Percentiles rank a stretch among this genome's conserved stretches.
These are phyloP conservation scores for Meriones psammophilus DNA, from an alignment of 2,797 vertebrate genomes.

Conservation along the genomic window DNA sequence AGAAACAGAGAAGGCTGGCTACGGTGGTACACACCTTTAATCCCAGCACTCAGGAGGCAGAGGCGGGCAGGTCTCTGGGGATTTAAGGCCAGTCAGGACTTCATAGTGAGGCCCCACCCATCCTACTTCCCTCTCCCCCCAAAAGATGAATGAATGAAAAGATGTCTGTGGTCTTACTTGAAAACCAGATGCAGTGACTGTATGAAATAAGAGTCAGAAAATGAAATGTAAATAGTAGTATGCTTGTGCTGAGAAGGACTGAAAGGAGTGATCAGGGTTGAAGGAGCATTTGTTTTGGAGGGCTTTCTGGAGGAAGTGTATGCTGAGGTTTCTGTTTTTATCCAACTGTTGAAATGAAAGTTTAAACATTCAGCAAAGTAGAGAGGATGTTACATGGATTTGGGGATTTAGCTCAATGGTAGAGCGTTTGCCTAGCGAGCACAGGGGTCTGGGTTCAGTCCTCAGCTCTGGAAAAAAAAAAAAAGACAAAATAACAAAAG, in stretches of 20 bases:
- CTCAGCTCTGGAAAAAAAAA: too few relatives aligned
- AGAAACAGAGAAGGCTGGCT: neutral
- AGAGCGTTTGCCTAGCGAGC: too few relatives aligned
- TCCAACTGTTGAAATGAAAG: neutral
- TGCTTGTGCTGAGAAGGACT: neutral
- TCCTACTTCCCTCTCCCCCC: too few relatives aligned
- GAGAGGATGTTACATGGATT: neutral
- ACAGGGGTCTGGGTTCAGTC: too few relatives aligned
- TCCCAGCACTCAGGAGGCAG: neutral
- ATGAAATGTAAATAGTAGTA: neutral
- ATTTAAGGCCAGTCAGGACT: neutral
- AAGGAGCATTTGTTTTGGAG: neutral
- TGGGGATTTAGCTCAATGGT: too few relatives aligned
- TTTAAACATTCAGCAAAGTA: constrained; percentile 58
- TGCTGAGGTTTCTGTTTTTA: neutral
- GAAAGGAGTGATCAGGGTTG: neutral
- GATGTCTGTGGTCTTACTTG: neutral
- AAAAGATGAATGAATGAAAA: neutral
- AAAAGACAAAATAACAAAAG: neutral
- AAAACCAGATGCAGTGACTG: constrained; percentile 32
- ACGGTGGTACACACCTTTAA: neutral
- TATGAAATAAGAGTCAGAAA: constrained; percentile 51
- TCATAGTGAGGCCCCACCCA: neutral
- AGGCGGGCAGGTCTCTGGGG: neutral
- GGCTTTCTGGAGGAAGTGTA: constrained; percentile 26